phyloP scores from a whole-genome alignment of 2,113 vertebrate species.

The Eretmochelys imbricata region DNA sequence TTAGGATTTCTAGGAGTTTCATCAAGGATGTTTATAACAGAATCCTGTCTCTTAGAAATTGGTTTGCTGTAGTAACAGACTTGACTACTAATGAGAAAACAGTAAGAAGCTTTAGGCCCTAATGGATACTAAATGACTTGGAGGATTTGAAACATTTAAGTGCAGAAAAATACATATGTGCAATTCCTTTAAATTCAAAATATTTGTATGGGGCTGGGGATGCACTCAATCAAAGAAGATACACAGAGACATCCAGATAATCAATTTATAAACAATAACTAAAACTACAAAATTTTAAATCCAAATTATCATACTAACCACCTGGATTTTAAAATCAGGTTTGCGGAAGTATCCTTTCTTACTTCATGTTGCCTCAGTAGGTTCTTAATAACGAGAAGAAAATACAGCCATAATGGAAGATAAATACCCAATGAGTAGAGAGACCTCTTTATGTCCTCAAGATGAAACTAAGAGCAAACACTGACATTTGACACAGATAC shows the following conservation, averaged over 20 bases:
- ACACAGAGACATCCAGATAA: background rate
- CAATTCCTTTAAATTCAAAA: constrained; percentile 20
- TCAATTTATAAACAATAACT: background rate
- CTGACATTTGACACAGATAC: constrained; percentile 75
- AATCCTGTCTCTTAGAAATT: constrained; percentile 63
- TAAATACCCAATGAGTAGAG: constrained; percentile 49
- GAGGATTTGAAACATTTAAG: constrained; percentile 58
- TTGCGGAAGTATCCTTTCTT: background rate
- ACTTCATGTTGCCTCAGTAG: background rate
- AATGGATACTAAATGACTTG: constrained; percentile 71
- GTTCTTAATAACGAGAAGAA: constrained; percentile 44
- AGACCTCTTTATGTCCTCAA: constrained; percentile 66
- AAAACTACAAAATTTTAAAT: background rate
- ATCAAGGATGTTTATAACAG: constrained; percentile 65
- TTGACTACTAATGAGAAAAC: constrained; percentile 69
- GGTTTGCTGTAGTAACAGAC: constrained; percentile 68
- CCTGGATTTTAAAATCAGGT: background rate
- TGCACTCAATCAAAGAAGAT: background rate
- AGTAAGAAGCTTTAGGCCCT: constrained; percentile 71
- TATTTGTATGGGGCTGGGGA: constrained; percentile 17
- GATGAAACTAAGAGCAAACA: constrained; percentile 68
- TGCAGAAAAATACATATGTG: constrained; percentile 38
- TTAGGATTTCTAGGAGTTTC: constrained; percentile 69
- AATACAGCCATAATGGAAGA: constrained; percentile 48
- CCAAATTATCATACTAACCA: background rate